Evolutionary conservation across 1,140 invertebrate genomes (phyloP).

Genomic region (Drosophila nebulosa): DNA sequence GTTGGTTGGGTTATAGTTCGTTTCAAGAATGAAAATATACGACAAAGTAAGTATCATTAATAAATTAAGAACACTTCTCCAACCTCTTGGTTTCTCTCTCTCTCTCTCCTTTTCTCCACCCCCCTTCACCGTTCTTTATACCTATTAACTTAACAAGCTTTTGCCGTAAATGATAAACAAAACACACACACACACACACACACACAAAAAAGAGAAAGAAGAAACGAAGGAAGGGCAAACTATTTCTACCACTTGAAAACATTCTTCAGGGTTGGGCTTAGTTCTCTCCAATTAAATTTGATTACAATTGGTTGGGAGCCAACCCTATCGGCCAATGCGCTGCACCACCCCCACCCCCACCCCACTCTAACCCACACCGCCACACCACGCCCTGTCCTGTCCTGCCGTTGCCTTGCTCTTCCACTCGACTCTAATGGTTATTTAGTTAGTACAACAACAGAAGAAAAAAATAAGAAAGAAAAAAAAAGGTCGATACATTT

Average conservation of each 20-base stretch:
- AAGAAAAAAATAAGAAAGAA: not conserved
- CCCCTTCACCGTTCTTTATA: not conserved
- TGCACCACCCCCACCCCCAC: too few species aligned
- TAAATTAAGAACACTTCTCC: conserved; percentile 54
- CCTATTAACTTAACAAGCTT: conserved; percentile 74
- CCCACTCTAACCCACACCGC: too few species aligned
- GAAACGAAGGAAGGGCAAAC: conserved; percentile 1
- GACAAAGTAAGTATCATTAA: conserved; percentile 52
- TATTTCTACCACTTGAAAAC: conserved; percentile 8
- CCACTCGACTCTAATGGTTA: conserved; percentile 39
- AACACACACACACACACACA: too few species aligned
- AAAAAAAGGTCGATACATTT: conserved; percentile 35
- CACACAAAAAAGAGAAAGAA: not conserved
- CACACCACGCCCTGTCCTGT: conserved; percentile 9
- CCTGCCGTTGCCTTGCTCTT: conserved; percentile 18
- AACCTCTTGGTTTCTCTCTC: conserved; percentile 2
- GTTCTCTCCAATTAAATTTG: conserved; percentile 64
- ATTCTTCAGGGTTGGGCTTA: conserved; percentile 8
- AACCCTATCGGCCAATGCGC: conserved; percentile 17
- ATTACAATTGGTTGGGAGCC: conserved; percentile 59
- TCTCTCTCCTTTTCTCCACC: not conserved
- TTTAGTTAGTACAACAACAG: conserved; percentile 36
- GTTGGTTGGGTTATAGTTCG: not conserved
- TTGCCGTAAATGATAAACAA: conserved; percentile 33
- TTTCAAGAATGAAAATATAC: not conserved